Conservation (phyloP, 2,797 vertebrate species). For the Sebastes steindachneri region DNA sequence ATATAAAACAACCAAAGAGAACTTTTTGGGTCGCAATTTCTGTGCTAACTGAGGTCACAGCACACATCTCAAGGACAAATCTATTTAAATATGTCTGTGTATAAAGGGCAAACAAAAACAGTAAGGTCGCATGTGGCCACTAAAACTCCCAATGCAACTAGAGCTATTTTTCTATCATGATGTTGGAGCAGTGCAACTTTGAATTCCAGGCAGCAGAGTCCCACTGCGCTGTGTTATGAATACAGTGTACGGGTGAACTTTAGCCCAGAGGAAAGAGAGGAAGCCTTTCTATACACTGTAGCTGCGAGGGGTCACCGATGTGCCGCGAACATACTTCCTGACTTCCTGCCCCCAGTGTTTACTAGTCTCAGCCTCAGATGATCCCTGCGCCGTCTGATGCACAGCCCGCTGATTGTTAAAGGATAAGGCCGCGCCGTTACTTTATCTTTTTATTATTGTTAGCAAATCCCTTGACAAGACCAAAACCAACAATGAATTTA, state of each 20-base stretch:
- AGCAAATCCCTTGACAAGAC: neutral
- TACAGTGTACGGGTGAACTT: slow-evolving; percentile 67
- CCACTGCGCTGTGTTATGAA: slow-evolving; percentile 59
- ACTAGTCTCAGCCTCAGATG: slow-evolving; percentile 52
- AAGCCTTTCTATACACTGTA: slow-evolving; percentile 64
- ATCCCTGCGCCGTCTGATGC: slow-evolving; percentile 33
- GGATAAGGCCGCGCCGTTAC: neutral
- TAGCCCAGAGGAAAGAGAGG: slow-evolving; percentile 72
- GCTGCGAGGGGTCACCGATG: slow-evolving; percentile 54
- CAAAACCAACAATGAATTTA: neutral
- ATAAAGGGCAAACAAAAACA: neutral
- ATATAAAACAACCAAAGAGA: neutral
- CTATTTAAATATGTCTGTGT: no score
- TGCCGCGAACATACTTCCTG: slow-evolving; percentile 70
- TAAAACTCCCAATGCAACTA: neutral
- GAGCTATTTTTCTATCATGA: slow-evolving; percentile 2
- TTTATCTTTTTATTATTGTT: slow-evolving; percentile 22
- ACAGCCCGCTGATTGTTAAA: slow-evolving; percentile 15
- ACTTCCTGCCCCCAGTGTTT: slow-evolving; percentile 67
- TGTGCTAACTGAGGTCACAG: neutral
- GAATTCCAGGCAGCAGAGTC: slow-evolving; percentile 46
- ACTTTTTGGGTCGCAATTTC: neutral
- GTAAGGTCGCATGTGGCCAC: neutral
- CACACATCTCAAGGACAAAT: neutral
- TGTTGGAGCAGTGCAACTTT: slow-evolving; percentile 25